Percentiles rank a stretch among this genome's conserved stretches.
These are phyloP conservation scores for Chloebia gouldiae DNA, from an alignment of 2,113 vertebrate genomes.

Conservation along the genomic window DNA sequence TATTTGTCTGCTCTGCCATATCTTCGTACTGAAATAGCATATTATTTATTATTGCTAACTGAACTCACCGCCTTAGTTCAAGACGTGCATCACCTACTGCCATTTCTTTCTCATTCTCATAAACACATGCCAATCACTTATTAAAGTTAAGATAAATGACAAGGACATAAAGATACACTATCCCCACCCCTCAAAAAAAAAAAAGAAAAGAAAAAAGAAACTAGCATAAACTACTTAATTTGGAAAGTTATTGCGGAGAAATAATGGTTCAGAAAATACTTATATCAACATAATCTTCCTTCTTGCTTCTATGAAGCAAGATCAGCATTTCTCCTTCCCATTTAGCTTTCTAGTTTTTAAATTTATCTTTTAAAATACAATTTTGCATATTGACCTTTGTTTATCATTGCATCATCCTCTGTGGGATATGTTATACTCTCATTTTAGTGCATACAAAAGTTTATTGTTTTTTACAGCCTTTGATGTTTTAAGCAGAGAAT, in stretches of 20 bases:
- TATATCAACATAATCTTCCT: background rate
- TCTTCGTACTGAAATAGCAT: background rate
- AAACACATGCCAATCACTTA: background rate
- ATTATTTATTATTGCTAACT: background rate
- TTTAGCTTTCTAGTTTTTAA: background rate
- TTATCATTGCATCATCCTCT: background rate
- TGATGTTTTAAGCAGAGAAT: background rate
- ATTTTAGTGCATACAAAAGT: background rate
- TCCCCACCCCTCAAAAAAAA: rapidly evolving
- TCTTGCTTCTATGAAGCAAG: background rate
- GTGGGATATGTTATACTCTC: background rate
- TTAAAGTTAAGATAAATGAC: background rate
- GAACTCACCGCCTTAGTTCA: background rate
- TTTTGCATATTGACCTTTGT: background rate
- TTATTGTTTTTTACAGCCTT: background rate
- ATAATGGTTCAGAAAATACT: background rate
- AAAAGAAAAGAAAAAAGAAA: background rate
- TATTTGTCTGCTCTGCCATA: background rate
- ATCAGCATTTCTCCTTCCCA: background rate
- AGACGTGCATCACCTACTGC: background rate
- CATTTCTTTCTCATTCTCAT: background rate
- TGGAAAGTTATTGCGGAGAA: background rate
- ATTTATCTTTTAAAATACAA: background rate
- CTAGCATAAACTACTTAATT: background rate
- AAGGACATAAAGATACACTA: background rate